phyloP scores from a whole-genome alignment of 2,113 vertebrate genomes.

The Zingel zingel region DNA sequence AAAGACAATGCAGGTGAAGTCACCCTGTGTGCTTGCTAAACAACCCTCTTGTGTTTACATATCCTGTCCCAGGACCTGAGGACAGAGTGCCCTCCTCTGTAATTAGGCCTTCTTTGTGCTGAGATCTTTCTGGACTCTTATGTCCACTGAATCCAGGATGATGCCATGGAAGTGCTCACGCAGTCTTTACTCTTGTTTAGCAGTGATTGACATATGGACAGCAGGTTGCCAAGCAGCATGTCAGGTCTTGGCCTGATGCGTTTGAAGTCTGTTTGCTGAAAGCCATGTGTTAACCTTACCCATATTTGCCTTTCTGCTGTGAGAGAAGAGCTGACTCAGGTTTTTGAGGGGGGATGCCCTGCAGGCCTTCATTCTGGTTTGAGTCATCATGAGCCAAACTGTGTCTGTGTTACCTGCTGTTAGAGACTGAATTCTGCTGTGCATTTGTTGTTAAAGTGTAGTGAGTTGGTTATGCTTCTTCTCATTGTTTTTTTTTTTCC shows the following conservation, averaged over 20 bases:
- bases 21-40: conserved; percentile 1
- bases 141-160: conserved; percentile 19
- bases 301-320: conserved; percentile 50
- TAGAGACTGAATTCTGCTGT: not conserved
- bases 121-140: conserved; percentile 1
- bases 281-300: conserved; percentile 51
- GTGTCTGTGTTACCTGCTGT: not conserved
- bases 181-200: conserved; percentile 17
- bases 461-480: not conserved
- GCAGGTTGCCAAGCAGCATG: conserved; percentile 42
- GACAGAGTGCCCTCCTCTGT: conserved; percentile 44
- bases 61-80: conserved; percentile 26
- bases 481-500: no score
- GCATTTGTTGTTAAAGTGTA: not conserved
- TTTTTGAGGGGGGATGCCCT: conserved; percentile 42
- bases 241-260: conserved; percentile 62
- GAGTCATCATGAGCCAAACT: conserved; percentile 30
- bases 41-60: conserved; percentile 47
- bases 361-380: conserved; percentile 48
- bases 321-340: conserved; percentile 47
- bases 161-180: conserved; percentile 17
- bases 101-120: conserved; percentile 53
- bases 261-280: conserved; percentile 70
- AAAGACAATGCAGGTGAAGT: not conserved
- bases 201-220: conserved; percentile 39